These are phyloP conservation scores for Zygogramma bicolorata DNA, from an alignment of 2,888 invertebrate genomes.

Conservation along the genomic window DNA sequence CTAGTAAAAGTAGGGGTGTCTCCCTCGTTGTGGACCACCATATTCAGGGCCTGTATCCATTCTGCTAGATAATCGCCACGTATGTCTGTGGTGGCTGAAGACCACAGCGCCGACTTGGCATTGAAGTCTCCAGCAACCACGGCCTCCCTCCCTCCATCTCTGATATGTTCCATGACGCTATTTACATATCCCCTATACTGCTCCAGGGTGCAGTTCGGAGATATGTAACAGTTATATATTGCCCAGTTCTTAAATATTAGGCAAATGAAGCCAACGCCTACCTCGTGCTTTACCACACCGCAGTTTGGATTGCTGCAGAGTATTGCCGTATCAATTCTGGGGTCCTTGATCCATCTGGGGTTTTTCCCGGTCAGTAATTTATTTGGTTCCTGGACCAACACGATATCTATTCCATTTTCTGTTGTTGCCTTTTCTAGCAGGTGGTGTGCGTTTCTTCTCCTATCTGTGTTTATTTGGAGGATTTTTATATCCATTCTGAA, in stretches of 20 bases:
- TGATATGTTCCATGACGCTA: background rate
- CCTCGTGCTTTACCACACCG: background rate
- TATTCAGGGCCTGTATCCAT: background rate
- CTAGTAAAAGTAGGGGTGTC: conserved; percentile 20
- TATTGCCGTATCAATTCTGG: background rate
- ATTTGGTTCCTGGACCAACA: background rate
- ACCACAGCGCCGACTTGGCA: background rate
- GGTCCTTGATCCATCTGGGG: background rate
- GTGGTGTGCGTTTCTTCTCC: background rate
- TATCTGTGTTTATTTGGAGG: background rate
- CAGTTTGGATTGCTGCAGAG: background rate
- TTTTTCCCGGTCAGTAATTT: background rate
- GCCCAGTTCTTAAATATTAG: background rate
- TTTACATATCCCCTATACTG: background rate
- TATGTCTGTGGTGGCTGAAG: background rate
- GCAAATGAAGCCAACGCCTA: background rate
- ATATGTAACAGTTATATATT: background rate
- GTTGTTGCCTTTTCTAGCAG: background rate
- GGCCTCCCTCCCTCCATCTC: background rate
- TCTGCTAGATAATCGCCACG: background rate
- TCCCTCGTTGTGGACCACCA: conserved; percentile 1
- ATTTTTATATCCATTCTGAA: background rate
- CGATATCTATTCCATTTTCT: background rate
- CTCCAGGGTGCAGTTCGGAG: background rate
- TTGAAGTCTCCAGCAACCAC: background rate